Evolutionary conservation across 2,888 invertebrate genomes (phyloP), one percentile per base, ranked within the genome.

Genomic region (Glaucopsyche alexis): DNA sequence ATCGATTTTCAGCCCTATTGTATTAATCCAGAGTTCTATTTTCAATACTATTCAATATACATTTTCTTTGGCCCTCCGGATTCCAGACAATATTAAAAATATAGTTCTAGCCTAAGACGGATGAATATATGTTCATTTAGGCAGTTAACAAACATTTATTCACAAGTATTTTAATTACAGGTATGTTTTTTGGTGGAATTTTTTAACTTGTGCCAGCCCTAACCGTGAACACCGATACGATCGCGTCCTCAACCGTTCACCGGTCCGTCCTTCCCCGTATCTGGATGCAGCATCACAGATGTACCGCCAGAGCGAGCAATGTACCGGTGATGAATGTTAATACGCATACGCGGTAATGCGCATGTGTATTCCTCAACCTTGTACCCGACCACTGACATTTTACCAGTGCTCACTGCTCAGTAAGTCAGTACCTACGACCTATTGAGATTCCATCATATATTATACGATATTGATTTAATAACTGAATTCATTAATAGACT

Each of bases 341-440:
- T 29, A 42, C 66, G 50, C 45, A 74, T 29, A 42, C 66, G 50
- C 45, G 69, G 42, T 60, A 49, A 71, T 71, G 76, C 73, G 76
- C 73, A 73, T 74, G 65, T 55, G 72, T 50, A 14, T 71, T 66
- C 29, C 29, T 52, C 79, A 80, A 80, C 81, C 83, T 82, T 83
- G 84, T 76, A 60, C 74, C 74, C 75, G 81, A 79, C 73, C 80
- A 80, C 76, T 81, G 81, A 80, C 81, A 80, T 79, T 60, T 60
- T 11, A 14, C 29, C 60, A 55, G 19, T 1, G 3, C 55, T 9
- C 14, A 29, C 29, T 29, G 29, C 29, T 29, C 52, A 8, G 55
- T 55, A 55, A 2, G 2, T 29, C 52, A 8, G 55, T 55, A 55
- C 52, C 13, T 1, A 13, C 38, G 55, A 55, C 19, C 55, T 42